A percentile compares a stretch with the other conserved stretches of the same genome.
phyloP scores from a whole-genome alignment of 2,888 invertebrate species.

The Nebria salina region DNA sequence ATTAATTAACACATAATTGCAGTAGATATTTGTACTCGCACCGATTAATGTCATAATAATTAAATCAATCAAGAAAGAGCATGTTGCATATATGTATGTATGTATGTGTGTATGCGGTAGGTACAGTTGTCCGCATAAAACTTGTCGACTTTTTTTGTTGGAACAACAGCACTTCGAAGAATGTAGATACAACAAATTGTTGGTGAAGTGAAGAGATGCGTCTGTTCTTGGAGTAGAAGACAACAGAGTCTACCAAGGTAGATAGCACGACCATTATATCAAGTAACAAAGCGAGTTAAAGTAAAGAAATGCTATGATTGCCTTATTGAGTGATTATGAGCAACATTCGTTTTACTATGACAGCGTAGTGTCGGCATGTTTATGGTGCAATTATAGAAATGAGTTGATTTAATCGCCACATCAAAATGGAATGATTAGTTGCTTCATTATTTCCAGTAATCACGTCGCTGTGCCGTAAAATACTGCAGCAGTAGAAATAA shows the following conservation, averaged over 20 bases:
- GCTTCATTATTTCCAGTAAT: constrained; percentile 62
- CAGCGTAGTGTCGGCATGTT: constrained; percentile 60
- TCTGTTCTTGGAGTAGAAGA: neutral
- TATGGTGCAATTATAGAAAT: constrained; percentile 62
- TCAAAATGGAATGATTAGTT: constrained; percentile 61
- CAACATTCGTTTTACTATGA: constrained; percentile 49
- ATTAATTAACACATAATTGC: constrained; percentile 46
- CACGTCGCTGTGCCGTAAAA: constrained; percentile 56
- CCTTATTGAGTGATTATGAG: constrained; percentile 52
- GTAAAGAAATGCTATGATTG: constrained; percentile 15
- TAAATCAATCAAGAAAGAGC: constrained; percentile 36
- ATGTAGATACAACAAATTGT: neutral
- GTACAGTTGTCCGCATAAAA: neutral
- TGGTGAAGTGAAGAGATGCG: neutral
- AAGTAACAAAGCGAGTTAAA: neutral
- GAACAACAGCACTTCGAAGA: neutral
- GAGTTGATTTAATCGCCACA: constrained; percentile 60
- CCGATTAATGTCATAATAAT: constrained; percentile 44
- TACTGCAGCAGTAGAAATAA: constrained; percentile 55
- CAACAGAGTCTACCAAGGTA: neutral
- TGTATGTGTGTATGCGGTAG: constrained; percentile 8
- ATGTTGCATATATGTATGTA: constrained; percentile 7
- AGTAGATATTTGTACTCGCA: constrained; percentile 33
- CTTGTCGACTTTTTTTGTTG: neutral
- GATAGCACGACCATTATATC: neutral